Percentiles rank a stretch among this genome's conserved stretches.
phyloP scores from a whole-genome alignment of 2,888 invertebrate species.

The Bugula neritina region DNA sequence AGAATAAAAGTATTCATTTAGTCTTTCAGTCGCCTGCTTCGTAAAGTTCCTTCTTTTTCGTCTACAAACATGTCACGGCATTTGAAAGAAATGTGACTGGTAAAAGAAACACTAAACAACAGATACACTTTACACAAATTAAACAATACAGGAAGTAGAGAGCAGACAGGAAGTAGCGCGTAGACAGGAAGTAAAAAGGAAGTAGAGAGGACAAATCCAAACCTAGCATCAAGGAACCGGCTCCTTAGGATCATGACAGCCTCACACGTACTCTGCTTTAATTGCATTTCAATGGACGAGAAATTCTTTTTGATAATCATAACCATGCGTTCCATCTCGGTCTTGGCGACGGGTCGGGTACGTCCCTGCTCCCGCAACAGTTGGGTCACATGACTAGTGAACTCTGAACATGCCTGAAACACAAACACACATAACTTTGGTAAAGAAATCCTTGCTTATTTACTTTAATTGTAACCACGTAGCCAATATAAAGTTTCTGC shows the following conservation, averaged over 20 bases:
- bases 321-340: conserved; percentile 78
- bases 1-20: conserved; percentile 99
- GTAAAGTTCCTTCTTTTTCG: conserved; percentile 94
- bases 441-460: too few relatives aligned
- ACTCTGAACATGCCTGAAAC: conserved; percentile 90
- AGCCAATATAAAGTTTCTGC: too few relatives aligned
- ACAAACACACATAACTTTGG: too few relatives aligned
- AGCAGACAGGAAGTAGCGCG: too few relatives aligned
- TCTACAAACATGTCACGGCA: conserved; percentile 48
- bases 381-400: conserved; percentile 99
- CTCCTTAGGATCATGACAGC: conserved; percentile 98
- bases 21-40: conserved; percentile 97
- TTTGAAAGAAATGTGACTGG: too few relatives aligned
- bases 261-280: conserved; percentile 98
- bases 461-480: too few relatives aligned
- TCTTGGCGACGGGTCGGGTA: conserved; percentile 93
- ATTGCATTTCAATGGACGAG: conserved; percentile 64
- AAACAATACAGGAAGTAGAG: too few relatives aligned
- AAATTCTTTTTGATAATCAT: conserved; percentile 54
- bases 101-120: too few relatives aligned
- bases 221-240: conserved; percentile 67
- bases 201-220: too few relatives aligned
- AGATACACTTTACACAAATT: too few relatives aligned
- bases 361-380: conserved; percentile 90
- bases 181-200: too few relatives aligned